phyloP scores from a whole-genome alignment of 2,797 vertebrate genomes.

The Hyperoplus lanceolatus region DNA sequence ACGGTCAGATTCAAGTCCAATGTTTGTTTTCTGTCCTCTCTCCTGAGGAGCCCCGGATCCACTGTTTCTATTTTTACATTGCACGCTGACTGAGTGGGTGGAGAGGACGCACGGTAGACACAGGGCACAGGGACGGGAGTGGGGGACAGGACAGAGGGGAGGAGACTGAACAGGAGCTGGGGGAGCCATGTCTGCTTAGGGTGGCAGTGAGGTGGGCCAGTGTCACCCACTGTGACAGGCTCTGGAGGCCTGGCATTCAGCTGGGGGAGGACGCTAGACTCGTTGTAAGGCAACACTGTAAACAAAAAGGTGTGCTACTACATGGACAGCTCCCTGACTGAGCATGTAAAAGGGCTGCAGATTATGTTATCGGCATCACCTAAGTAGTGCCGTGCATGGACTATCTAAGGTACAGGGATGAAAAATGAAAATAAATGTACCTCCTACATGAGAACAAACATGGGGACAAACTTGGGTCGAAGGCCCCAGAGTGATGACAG shows the following conservation, averaged over 20 bases:
- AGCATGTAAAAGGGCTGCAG: slow-evolving; percentile 1
- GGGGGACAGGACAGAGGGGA: slow-evolving; percentile 22
- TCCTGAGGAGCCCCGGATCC: slow-evolving; percentile 62
- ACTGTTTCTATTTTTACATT: slow-evolving; percentile 77
- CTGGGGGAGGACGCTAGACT: slow-evolving; percentile 51
- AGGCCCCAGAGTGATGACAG: too few relatives aligned
- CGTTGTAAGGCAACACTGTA: slow-evolving; percentile 69
- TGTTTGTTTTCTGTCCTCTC: slow-evolving; percentile 63
- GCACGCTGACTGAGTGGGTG: slow-evolving; percentile 43
- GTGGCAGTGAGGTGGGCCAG: slow-evolving; percentile 8
- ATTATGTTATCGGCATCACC: neutral
- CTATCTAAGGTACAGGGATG: too few relatives aligned
- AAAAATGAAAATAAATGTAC: too few relatives aligned
- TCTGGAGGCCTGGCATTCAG: slow-evolving; percentile 60
- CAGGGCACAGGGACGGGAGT: slow-evolving; percentile 35
- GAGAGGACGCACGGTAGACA: slow-evolving; percentile 52
- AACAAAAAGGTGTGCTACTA: slow-evolving; percentile 72
- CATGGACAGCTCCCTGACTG: slow-evolving; percentile 24
- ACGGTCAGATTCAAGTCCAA: slow-evolving; percentile 58
- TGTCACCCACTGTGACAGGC: slow-evolving; percentile 46
- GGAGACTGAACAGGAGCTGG: slow-evolving; percentile 66
- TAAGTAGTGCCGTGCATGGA: too few relatives aligned
- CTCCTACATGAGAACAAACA: too few relatives aligned
- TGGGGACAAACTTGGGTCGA: too few relatives aligned
- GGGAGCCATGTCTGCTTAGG: slow-evolving; percentile 67